Evolutionary conservation across 1,140 invertebrate genomes (phyloP).

Genomic region (Sitobion miscanthi): DNA sequence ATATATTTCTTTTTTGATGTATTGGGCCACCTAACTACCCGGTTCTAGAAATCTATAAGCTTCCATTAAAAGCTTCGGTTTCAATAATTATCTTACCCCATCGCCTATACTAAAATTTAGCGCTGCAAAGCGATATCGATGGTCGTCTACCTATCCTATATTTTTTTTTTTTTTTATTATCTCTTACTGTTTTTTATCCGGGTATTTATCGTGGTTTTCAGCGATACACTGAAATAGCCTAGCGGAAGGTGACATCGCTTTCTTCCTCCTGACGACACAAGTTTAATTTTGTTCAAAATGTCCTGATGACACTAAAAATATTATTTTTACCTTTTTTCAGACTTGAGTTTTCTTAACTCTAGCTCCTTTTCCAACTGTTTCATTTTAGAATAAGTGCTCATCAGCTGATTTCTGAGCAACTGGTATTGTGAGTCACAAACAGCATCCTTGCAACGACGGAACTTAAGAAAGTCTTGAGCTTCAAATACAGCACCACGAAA

Average conservation of each 20-base stretch:
- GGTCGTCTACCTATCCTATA: constrained; percentile 48
- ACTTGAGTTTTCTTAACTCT: constrained; percentile 79
- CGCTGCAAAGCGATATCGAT: constrained; percentile 46
- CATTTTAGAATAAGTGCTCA: constrained; percentile 81
- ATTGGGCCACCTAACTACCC: constrained; percentile 15
- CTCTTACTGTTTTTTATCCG: constrained; percentile 55
- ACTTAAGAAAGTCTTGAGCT: constrained; percentile 72
- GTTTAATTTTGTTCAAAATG: constrained; percentile 43
- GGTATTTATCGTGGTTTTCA: constrained; percentile 48
- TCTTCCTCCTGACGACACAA: constrained; percentile 55
- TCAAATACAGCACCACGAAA: constrained; percentile 89
- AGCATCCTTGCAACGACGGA: constrained; percentile 78
- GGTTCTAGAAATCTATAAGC: constrained; percentile 50
- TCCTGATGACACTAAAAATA: not conserved
- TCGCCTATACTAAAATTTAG: constrained; percentile 29
- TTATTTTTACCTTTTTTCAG: constrained; percentile 63
- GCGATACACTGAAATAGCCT: constrained; percentile 54
- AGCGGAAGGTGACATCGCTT: constrained; percentile 49
- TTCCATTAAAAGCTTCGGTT: not conserved
- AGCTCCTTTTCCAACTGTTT: constrained; percentile 84
- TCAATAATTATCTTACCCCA: not conserved
- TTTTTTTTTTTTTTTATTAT: constrained; percentile 36
- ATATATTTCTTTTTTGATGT: not conserved
- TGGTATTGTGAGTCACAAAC: constrained; percentile 83
- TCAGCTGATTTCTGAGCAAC: constrained; percentile 88